Conservation (phyloP, 2,797 vertebrate species). For the Pelobates cultripes region DNA sequence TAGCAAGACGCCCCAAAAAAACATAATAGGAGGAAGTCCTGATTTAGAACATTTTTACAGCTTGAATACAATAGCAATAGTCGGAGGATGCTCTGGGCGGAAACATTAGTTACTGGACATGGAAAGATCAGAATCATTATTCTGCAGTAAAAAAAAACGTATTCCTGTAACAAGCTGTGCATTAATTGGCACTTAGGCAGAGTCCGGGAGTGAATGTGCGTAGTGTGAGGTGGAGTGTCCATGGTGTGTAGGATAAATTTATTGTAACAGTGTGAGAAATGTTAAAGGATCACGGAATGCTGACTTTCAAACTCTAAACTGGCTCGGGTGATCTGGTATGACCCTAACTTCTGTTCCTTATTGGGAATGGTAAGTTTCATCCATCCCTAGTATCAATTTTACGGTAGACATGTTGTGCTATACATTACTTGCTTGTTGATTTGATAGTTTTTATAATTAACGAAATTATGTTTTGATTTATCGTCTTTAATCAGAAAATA, state of each 20-base stretch:
- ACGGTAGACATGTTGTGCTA: too few species aligned
- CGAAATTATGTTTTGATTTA: too few species aligned
- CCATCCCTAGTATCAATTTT: neutral
- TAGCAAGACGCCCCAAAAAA: conserved; percentile 85
- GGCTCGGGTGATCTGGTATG: neutral
- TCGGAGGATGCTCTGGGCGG: conserved; percentile 80
- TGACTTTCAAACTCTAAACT: neutral
- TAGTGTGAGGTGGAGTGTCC: neutral
- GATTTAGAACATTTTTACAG: conserved; percentile 92
- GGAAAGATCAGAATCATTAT: conserved; percentile 70
- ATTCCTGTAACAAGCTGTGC: conserved; percentile 34
- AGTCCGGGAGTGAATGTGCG: neutral
- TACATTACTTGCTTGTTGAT: too few species aligned
- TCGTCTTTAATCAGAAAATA: too few species aligned
- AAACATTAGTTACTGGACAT: conserved; percentile 77
- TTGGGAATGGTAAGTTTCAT: conserved; percentile 4
- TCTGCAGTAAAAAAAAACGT: conserved; percentile 39
- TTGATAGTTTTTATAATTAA: too few species aligned
- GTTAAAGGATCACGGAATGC: neutral
- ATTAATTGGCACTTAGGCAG: neutral
- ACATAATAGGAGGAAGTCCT: conserved; percentile 98
- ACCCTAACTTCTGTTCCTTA: neutral
- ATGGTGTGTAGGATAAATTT: neutral
- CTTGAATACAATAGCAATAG: conserved; percentile 80
- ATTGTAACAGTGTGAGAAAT: neutral